phyloP scores from a whole-genome alignment of 2,113 vertebrate species.

The Myrmecophaga tridactyla region DNA sequence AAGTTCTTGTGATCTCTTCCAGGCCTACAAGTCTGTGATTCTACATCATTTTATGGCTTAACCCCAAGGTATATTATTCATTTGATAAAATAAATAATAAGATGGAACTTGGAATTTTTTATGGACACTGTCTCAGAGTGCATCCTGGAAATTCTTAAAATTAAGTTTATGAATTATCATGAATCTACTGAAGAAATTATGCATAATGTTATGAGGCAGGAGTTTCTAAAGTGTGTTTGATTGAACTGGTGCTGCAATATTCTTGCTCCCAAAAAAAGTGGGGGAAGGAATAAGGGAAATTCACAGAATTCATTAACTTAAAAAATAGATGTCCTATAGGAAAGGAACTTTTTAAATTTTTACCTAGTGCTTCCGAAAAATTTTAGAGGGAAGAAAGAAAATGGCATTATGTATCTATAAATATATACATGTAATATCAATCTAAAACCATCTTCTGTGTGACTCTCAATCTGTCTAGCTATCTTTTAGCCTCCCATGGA shows the following conservation, averaged over 20 bases:
- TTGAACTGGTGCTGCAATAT: background rate
- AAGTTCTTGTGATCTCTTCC: slow-evolving; percentile 53
- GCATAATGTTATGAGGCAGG: slow-evolving; percentile 7
- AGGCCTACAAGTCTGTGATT: slow-evolving; percentile 57
- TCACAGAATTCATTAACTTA: background rate
- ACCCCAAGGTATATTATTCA: slow-evolving; percentile 67
- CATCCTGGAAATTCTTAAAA: slow-evolving; percentile 59
- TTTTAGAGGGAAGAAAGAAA: background rate
- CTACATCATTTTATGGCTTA: slow-evolving; percentile 67
- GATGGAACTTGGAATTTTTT: slow-evolving; percentile 53
- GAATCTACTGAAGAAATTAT: slow-evolving; percentile 24
- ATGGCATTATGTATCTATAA: background rate
- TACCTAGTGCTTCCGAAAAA: background rate
- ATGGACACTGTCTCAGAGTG: slow-evolving; percentile 45
- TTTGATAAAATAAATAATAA: slow-evolving; percentile 70
- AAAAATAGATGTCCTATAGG: background rate
- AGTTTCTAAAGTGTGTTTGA: slow-evolving; percentile 24
- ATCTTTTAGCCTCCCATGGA: slow-evolving; percentile 20
- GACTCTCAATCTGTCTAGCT: background rate
- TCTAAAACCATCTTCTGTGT: background rate
- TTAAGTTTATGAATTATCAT: no score
- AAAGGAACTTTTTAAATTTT: slow-evolving; percentile 4
- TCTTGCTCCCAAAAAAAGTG: background rate
- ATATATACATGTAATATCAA: background rate
- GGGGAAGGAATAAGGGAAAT: background rate